Base-by-base conservation (phyloP, 2,888 invertebrate species). In the Omphaloscelis lunosa region DNA sequence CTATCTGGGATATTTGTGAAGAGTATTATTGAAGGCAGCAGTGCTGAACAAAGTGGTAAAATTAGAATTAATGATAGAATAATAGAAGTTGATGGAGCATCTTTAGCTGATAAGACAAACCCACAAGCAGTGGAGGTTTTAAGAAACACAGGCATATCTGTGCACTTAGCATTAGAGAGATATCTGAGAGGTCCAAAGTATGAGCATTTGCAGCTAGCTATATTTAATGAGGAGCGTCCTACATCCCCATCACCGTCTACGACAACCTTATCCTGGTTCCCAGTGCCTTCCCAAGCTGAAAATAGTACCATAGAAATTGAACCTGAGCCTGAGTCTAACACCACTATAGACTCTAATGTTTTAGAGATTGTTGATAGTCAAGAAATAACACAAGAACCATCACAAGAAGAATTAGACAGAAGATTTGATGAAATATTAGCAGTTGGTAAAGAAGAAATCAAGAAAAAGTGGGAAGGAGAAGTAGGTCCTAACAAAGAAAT, bases 1-100 rank as follows among this genome's bases (percentile, higher is more conserved):
- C 97, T 99, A 72, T 99, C 99, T n/a, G 99, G 99, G 12, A 99
- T 99, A 91, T 99, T 99, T 97, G 99, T 99, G 29, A 99, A 99
- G 95, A 99, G 99, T 93, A 99, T 99, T 89, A 99, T 99, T 91
- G 98, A 99, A 93, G 99, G 99, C 72, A 99, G 99, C 95, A 99
- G 99, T 74, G 99, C 99, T 0, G 99, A 99, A 93, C 96, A 98
- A 90, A 99, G 99, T 93, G 98, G 98, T 75, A 98, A 98, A 95
- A 99, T 99, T 91, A 98, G 98, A 95, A 98, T 99, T 90, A 99
- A 99, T 94, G 99, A 99, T 96, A 98, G 99, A 92, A 99, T 99
- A 91, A 98, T 99, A 81, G 99, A 99, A 97, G 99, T 98, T 59
- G 99, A 99, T 95, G 99, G 98, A 34, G 97, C 98, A 90, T 98